phyloP scores from a whole-genome alignment of 2,113 vertebrate genomes.

The Bothrops jararaca region DNA sequence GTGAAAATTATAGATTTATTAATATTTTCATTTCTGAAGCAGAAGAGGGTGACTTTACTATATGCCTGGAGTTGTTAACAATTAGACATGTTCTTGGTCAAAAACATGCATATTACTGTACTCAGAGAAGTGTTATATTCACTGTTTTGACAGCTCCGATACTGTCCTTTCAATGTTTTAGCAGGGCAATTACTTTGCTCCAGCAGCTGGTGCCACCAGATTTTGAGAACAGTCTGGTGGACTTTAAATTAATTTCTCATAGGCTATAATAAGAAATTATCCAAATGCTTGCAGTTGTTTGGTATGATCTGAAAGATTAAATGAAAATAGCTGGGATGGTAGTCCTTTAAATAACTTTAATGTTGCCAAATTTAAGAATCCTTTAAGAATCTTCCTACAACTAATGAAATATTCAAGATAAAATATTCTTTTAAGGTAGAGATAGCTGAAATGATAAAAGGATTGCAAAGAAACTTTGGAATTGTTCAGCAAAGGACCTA shows the following conservation, averaged over 20 bases:
- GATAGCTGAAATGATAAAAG: no score
- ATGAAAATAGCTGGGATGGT: background rate
- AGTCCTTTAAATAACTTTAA: background rate
- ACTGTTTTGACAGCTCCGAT: slow-evolving; percentile 59
- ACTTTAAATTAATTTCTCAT: background rate
- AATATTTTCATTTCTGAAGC: slow-evolving; percentile 31
- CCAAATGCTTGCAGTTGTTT: background rate
- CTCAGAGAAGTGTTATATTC: slow-evolving; percentile 57
- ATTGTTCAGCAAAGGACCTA: no score
- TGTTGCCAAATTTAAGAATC: no score
- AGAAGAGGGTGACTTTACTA: slow-evolving; percentile 46
- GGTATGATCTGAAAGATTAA: background rate
- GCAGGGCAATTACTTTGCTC: slow-evolving; percentile 56
- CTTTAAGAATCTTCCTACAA: no score
- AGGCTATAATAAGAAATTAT: background rate
- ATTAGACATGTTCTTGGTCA: slow-evolving; percentile 61
- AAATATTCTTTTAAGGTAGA: no score
- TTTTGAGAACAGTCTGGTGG: slow-evolving; percentile 72
- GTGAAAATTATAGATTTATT: slow-evolving; percentile 15
- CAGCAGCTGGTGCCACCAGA: slow-evolving; percentile 64
- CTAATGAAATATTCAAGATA: no score
- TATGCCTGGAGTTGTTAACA: slow-evolving; percentile 61
- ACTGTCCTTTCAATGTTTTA: slow-evolving; percentile 65
- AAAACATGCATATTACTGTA: slow-evolving; percentile 68
- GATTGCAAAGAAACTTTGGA: no score